These are phyloP conservation scores for Caenorhabditis brenneri DNA, from an alignment of 1,140 invertebrate species.

Conservation along the genomic window DNA sequence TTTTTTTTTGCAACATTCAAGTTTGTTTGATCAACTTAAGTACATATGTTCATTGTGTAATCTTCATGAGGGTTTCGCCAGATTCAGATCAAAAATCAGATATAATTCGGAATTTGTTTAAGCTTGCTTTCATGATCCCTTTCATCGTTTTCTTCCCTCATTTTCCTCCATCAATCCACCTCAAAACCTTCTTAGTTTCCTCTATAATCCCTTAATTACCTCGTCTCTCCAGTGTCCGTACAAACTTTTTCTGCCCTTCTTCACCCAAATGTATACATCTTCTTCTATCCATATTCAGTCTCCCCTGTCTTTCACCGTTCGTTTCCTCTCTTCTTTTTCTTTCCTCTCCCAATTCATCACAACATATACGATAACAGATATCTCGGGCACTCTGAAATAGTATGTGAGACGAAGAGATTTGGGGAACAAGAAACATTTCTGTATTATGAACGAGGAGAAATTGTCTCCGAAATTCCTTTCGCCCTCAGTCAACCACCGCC, in stretches of 20 bases:
- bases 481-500: not conserved
- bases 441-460: not conserved
- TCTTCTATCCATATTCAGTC: not conserved
- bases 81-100: not conserved
- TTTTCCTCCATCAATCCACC: not conserved
- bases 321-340: not conserved
- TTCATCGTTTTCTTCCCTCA: not conserved
- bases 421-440: not conserved
- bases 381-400: not conserved
- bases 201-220: constrained; percentile 39
- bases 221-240: not conserved
- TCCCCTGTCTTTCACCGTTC: too few species aligned
- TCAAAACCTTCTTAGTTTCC: not conserved
- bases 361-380: constrained; percentile 38
- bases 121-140: not conserved
- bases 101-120: not conserved
- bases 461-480: constrained; percentile 2
- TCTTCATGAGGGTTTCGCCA: too few species aligned
- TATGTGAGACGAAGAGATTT: not conserved
- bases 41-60: too few species aligned
- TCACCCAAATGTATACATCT: not conserved
- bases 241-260: not conserved
- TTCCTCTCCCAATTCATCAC: constrained; percentile 3
- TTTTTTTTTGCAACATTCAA: too few species aligned
- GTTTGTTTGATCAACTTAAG: too few species aligned